A percentile compares a stretch with the other conserved stretches of the same genome.
Evolutionary conservation across 2,888 invertebrate genomes (phyloP).

Genomic region (Charanyca ferruginea): DNA sequence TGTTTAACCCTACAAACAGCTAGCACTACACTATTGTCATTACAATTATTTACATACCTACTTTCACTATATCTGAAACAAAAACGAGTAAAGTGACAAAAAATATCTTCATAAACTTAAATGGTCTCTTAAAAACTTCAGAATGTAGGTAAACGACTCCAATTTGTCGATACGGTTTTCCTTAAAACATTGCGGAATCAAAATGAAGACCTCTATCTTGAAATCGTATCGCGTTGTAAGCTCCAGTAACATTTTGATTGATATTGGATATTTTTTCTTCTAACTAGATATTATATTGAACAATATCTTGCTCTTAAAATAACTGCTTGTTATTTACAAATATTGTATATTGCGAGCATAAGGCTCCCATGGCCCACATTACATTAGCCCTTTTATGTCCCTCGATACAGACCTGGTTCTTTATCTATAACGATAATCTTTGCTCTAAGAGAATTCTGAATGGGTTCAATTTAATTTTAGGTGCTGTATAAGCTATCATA

Average conservation of each 20-base stretch:
- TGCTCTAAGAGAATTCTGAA: constrained; percentile 54
- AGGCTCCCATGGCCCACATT: constrained; percentile 46
- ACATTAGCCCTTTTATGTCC: constrained; percentile 54
- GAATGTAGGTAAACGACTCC: constrained; percentile 14
- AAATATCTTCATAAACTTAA: neutral
- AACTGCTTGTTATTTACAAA: constrained; percentile 44
- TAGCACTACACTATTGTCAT: constrained; percentile 1
- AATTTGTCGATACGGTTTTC: neutral
- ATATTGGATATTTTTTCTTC: constrained; percentile 27
- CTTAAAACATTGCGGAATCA: constrained; percentile 12
- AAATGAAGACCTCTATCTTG: constrained; percentile 13
- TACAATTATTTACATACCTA: constrained; percentile 22
- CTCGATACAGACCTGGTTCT: constrained; percentile 44
- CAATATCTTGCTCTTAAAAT: constrained; percentile 29
- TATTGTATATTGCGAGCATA: constrained; percentile 48
- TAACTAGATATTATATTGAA: constrained; percentile 9
- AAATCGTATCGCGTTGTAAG: constrained; percentile 24
- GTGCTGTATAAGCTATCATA: constrained; percentile 54
- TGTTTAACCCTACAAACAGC: constrained; percentile 2
- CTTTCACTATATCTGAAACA: neutral
- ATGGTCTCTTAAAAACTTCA: neutral
- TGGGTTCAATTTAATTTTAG: constrained; percentile 64
- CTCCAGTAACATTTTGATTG: constrained; percentile 28
- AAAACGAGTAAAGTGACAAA: neutral
- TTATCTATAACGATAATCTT: constrained; percentile 62